Base-by-base conservation (phyloP, 1,140 invertebrate genomes). In the Drosophila hydei region DNA sequence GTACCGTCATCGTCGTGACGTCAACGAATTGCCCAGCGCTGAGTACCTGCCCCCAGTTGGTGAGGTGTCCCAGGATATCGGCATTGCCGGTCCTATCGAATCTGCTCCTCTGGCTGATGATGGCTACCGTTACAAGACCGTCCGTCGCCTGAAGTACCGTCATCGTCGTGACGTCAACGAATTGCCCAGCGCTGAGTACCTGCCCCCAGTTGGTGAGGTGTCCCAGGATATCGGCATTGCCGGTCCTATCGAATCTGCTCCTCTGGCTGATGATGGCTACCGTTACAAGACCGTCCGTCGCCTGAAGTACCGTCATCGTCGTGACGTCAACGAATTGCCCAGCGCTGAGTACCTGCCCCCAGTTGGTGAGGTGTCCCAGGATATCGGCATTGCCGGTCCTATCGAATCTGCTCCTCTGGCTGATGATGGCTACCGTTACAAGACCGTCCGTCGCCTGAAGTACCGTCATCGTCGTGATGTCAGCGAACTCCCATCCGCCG, bases 111-210 rank as follows among this genome's bases (percentile, higher is more conserved):
- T 43, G 42, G 42, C 42, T 19, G 42, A 43, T 43, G 42, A 43
- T 43, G 85, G 85, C 0, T 89, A 89, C 60, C 81, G 76, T 6
- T 89, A 90, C 78, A 88, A 89, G 72, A 75, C 79, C 0, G 85
- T 89, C 0, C 85, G 85, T 2, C 38, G 38, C 3, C 38, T 42
- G 38, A 42, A 42, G 14, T 3, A 2, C 38, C 38, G 38, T 16
- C 38, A 14, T 8, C 38, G 38, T 42, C 38, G 38, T 16, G 38
- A 42, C 16, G 38, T 42, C 14, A 42, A 3, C 38, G 38, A 42
- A 14, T 14, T 42, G n/a, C 38, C 38, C 5, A 16, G 4, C 38
- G 38, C 38, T 6, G 38, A 42, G 6, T 42, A 42, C 38, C 2
- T 42, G 38, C 38, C 38, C 7, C 38, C 38, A 3, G 16, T 42